phyloP scores from a whole-genome alignment of 1,140 invertebrate genomes.

The Cyclargus thomasi region DNA sequence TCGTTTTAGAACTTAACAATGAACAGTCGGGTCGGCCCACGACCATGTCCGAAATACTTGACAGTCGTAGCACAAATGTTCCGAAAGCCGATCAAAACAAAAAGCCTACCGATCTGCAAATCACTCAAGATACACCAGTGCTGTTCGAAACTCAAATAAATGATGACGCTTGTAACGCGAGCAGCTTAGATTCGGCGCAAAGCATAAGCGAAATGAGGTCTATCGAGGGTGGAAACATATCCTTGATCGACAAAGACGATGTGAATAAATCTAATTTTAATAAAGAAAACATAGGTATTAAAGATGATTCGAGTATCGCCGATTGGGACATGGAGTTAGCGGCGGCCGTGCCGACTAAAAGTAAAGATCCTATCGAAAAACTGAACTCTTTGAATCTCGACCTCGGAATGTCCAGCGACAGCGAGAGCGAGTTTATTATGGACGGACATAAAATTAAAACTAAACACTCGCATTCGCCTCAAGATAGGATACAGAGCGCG shows the following conservation, averaged over 20 bases:
- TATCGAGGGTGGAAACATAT: slow-evolving; percentile 43
- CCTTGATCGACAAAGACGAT: slow-evolving; percentile 45
- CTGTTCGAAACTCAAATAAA: slow-evolving; percentile 66
- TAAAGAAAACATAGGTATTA: slow-evolving; percentile 45
- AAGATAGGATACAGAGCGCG: slow-evolving; percentile 45
- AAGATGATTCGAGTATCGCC: slow-evolving; percentile 65
- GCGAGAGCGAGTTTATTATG: slow-evolving; percentile 63
- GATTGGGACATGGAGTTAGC: slow-evolving; percentile 78
- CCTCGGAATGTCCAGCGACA: slow-evolving; percentile 73
- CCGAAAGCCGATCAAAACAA: slow-evolving; percentile 39
- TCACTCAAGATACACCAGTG: slow-evolving; percentile 76
- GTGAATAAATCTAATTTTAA: slow-evolving; percentile 44
- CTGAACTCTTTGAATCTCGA: slow-evolving; percentile 66
- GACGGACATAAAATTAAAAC: slow-evolving; percentile 43
- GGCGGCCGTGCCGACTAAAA: slow-evolving; percentile 63
- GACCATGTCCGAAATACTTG: slow-evolving; percentile 65
- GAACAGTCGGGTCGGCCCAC: slow-evolving; percentile 60
- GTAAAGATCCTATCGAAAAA: slow-evolving; percentile 61
- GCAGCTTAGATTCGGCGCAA: slow-evolving; percentile 63
- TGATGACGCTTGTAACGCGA: slow-evolving; percentile 58
- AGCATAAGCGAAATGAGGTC: slow-evolving; percentile 57
- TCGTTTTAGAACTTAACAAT: slow-evolving; percentile 68
- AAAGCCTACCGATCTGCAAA: slow-evolving; percentile 42
- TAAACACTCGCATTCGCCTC: slow-evolving; percentile 38
- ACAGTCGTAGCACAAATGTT: slow-evolving; percentile 43